Evolutionary conservation across 23 tunicate genomes (phyloP).

Genomic region (Styela plicata): DNA sequence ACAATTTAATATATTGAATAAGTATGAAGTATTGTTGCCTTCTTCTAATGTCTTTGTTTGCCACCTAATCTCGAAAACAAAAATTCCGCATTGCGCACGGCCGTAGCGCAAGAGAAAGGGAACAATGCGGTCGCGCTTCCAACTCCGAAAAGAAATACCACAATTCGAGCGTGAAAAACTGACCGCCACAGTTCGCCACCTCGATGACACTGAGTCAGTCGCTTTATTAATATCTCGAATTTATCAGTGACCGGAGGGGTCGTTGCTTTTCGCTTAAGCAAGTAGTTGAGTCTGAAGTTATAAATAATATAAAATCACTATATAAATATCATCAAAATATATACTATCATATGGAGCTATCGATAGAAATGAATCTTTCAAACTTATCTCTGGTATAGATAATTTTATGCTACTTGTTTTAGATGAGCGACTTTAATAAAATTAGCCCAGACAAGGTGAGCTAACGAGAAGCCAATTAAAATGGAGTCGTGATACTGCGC

Average conservation of each 20-base stretch:
- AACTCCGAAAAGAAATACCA: constrained; percentile 13
- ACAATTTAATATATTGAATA: background rate
- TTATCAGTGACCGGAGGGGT: background rate
- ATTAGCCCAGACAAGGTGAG: background rate
- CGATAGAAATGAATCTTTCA: too few species aligned
- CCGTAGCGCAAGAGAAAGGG: background rate
- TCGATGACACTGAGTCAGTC: background rate
- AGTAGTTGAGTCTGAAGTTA: too few species aligned
- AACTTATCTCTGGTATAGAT: too few species aligned
- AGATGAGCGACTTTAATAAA: too few species aligned
- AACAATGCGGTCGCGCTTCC: constrained; percentile 4
- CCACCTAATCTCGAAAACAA: background rate
- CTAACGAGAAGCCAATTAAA: background rate
- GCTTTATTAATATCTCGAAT: background rate
- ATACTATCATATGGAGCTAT: too few species aligned
- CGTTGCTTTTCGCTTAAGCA: too few species aligned
- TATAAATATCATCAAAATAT: too few species aligned
- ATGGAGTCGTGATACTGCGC: background rate
- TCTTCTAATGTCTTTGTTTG: background rate
- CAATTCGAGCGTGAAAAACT: constrained; percentile 15
- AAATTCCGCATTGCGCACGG: background rate
- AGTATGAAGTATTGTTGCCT: background rate
- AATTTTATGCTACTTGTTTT: too few species aligned
- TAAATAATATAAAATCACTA: too few species aligned
- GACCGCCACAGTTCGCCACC: background rate